Evolutionary conservation across 2,888 invertebrate genomes (phyloP), one percentile per base, ranked within the genome.

Genomic region (Melolontha melolontha): DNA sequence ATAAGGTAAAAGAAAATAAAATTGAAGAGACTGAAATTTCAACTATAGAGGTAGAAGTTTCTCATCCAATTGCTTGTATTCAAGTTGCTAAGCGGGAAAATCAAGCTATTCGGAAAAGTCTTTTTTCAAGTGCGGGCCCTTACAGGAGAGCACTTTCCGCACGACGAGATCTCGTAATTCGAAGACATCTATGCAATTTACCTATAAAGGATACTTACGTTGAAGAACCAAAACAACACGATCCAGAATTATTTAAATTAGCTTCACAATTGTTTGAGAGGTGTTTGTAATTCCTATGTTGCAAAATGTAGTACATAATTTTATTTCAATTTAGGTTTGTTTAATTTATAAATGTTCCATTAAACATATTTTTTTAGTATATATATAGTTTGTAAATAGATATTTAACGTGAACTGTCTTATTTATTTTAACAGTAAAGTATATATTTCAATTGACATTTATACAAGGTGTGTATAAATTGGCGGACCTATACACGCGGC

Each of bases 81-180:
- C 87, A 92, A 85, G 89, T 90, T 67, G 88, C 90, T 0, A 83
- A 88, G 54, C 84, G 88, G 65, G 87, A 88, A 71, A 85, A 88
- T 22, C 85, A 86, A 70, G 86, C 86, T n/a, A 86, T 89, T 69
- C 86, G 90, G 10, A 88, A 87, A 55, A 85, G 85, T 52, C 77
- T 92, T 2, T 86, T 94, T 72, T 87, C 89, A 69, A 90, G 90
- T 77, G 88, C 92, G 49, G 93, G 93, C 14, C 90, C 90, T 49
- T 91, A 89, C 75, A 90, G 92, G 29, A 86, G 92, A 12, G 95
- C 94, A 0, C 82, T 95, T 54, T 92, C 92, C 74, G 94, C 95
- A 6, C 86, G 94, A 14, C 86, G 91, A 62, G 95, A 95, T 80
- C 84, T 95, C 67, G 90, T 91, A 29, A 86, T 95, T 69, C 85